A percentile compares a stretch with the other conserved stretches of the same genome.
Conservation (phyloP, 2,888 invertebrate genomes). For the Harmothoe impar region DNA sequence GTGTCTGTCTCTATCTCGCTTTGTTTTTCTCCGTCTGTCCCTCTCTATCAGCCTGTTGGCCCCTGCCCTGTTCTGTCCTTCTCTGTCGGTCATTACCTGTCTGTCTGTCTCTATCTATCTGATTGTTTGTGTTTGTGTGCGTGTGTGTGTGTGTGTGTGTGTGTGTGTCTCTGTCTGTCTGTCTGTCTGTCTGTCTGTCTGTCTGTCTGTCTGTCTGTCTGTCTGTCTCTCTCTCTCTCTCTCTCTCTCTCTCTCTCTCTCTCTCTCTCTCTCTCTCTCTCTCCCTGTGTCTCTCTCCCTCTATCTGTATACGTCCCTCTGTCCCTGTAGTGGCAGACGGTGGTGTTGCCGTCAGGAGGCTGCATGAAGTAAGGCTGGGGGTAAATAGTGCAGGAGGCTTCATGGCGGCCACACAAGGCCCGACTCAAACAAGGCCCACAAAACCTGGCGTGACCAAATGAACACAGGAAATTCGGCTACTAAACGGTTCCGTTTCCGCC, state of each 20-base stretch:
- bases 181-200: constrained; percentile 52
- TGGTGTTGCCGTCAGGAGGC: no score
- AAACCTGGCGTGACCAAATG: neutral
- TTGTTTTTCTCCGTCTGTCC: no score
- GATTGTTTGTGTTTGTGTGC: constrained; percentile 54
- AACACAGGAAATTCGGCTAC: constrained; percentile 29
- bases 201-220: constrained; percentile 36
- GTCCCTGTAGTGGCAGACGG: no score
- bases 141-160: constrained; percentile 40
- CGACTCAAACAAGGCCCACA: neutral
- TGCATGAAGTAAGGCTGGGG: no score
- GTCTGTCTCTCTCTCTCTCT: constrained; percentile 47
- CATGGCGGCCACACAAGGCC: no score
- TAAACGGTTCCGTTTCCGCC: constrained; percentile 38
- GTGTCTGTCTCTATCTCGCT: neutral
- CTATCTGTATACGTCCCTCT: no score
- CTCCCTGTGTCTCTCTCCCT: neutral
- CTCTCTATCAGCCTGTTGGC: no score
- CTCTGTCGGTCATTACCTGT: constrained; percentile 34
- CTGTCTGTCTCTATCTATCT: constrained; percentile 26
- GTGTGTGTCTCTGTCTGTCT: constrained; percentile 54
- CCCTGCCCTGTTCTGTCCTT: no score
- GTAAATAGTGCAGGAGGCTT: no score
- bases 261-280: constrained; percentile 29
- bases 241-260: constrained; percentile 25